Conservation (phyloP, 2,113 vertebrate species). For the Eptesicus fuscus region DNA sequence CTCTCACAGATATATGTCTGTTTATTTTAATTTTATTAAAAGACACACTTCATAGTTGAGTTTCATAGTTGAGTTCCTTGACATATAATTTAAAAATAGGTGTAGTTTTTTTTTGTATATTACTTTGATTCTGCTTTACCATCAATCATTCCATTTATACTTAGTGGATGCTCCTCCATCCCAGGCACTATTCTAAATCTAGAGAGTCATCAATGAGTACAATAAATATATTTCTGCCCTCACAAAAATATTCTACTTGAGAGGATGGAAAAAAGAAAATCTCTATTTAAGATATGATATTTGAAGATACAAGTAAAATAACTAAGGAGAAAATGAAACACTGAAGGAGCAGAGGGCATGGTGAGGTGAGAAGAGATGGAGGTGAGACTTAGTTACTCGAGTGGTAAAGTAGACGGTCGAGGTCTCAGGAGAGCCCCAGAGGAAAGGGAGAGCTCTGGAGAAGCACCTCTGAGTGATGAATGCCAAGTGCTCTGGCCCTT, state of each 20-base stretch:
- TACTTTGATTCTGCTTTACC: background rate
- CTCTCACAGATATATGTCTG: background rate
- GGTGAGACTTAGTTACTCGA: background rate
- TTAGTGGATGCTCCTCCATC: background rate
- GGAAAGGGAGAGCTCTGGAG: background rate
- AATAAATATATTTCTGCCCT: background rate
- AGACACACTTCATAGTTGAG: background rate
- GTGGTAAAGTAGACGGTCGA: no score
- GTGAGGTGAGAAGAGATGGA: fast-evolving
- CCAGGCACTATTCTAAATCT: background rate
- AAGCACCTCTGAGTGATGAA: background rate
- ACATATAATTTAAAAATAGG: background rate
- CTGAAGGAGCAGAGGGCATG: background rate
- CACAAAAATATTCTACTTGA: background rate
- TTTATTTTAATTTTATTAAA: background rate
- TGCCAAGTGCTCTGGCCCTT: background rate
- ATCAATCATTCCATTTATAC: background rate
- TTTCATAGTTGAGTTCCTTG: background rate
- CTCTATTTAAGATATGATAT: background rate
- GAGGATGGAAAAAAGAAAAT: background rate
- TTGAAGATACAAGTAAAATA: background rate
- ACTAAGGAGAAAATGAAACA: background rate
- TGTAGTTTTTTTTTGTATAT: background rate
- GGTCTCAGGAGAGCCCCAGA: background rate
- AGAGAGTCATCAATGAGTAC: background rate